Conservation (phyloP, 2,113 vertebrate genomes). For the Colossoma macropomum region DNA sequence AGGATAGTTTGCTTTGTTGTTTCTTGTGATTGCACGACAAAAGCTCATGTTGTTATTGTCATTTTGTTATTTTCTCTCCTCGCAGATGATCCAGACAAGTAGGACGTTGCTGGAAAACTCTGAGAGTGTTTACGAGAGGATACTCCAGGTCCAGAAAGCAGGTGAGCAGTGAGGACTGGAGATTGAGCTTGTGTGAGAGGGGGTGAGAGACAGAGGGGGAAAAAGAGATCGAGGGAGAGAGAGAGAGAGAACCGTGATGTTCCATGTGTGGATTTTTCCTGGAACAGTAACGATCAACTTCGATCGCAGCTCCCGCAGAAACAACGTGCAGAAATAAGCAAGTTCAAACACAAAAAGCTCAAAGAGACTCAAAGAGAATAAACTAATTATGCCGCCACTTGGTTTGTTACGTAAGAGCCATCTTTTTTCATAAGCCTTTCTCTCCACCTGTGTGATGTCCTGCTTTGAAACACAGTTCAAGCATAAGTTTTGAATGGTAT, state of each 20-base stretch:
- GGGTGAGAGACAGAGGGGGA: not conserved
- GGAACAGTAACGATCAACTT: not conserved
- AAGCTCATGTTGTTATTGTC: not conserved
- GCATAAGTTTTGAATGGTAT: slow-evolving; percentile 32
- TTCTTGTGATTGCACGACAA: slow-evolving; percentile 9
- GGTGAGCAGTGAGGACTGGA: slow-evolving; percentile 61
- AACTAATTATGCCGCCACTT: slow-evolving; percentile 32
- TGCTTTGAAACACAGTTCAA: slow-evolving; percentile 46
- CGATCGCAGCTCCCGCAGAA: slow-evolving; percentile 34
- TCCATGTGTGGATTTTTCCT: slow-evolving; percentile 18
- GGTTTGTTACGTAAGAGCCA: slow-evolving; percentile 33
- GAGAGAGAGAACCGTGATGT: not conserved
- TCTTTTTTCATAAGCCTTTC: slow-evolving; percentile 53
- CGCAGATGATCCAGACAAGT: slow-evolving; percentile 94
- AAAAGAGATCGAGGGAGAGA: not conserved
- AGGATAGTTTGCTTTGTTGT: not conserved
- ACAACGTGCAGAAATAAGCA: slow-evolving; percentile 7
- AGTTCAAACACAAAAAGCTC: slow-evolving; percentile 1
- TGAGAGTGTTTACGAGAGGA: slow-evolving; percentile 87
- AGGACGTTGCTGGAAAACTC: slow-evolving; percentile 87
- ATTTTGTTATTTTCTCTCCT: slow-evolving; percentile 51
- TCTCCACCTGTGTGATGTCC: slow-evolving; percentile 45
- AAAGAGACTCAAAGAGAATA: slow-evolving; percentile 20
- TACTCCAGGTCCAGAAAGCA: slow-evolving; percentile 91
- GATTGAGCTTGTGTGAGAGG: not conserved